Conservation (phyloP, 2,797 vertebrate species). For the Petrocephalus sullivani region DNA sequence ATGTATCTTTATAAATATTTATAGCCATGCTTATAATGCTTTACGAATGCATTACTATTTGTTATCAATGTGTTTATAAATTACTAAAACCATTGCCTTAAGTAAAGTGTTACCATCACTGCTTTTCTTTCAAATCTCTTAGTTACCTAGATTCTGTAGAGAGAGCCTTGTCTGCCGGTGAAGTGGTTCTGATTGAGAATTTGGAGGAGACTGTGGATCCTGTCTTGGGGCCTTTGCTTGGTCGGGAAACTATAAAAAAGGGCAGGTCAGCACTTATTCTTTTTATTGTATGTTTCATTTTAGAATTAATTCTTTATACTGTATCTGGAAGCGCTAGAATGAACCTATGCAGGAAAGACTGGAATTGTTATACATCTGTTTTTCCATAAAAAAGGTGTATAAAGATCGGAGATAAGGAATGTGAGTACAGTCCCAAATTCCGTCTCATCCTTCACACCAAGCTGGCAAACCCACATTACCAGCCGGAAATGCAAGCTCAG, state of each 20-base stretch:
- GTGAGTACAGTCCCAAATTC: conserved; percentile 80
- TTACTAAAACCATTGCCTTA: no score
- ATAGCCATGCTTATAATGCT: no score
- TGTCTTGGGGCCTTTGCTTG: conserved; percentile 83
- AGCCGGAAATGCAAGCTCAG: conserved; percentile 93
- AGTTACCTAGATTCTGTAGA: conserved; percentile 85
- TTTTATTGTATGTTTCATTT: not conserved
- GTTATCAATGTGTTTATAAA: no score
- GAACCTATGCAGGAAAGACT: not conserved
- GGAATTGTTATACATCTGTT: not conserved
- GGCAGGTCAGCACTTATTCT: conserved; percentile 63
- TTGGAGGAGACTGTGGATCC: conserved; percentile 84
- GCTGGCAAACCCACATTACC: conserved; percentile 89
- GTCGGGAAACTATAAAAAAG: conserved; percentile 88
- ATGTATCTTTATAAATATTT: no score
- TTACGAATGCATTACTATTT: no score
- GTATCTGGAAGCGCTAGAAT: not conserved
- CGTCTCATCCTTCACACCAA: conserved; percentile 92
- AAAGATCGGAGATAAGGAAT: conserved; percentile 91
- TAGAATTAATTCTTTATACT: not conserved
- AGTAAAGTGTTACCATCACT: no score
- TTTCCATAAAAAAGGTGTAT: conserved; percentile 65
- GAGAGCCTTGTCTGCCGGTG: conserved; percentile 72
- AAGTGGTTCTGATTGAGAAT: conserved; percentile 85
- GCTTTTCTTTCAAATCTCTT: not conserved